Evolutionary conservation across 2,888 invertebrate species (phyloP).

Genomic region (Brenthis daphne): DNA sequence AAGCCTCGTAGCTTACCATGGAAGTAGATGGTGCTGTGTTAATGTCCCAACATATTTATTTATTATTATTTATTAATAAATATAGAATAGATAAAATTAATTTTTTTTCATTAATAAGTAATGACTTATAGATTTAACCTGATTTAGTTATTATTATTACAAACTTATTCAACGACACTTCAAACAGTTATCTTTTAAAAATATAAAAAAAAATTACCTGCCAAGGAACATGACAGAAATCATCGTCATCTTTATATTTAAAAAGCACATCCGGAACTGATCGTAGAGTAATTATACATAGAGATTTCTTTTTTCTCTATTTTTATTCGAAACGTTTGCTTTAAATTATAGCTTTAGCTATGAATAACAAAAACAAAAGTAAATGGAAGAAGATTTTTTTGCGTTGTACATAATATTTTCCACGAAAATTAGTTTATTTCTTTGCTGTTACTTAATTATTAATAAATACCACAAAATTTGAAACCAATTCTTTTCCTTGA

Average conservation of each 20-base stretch:
- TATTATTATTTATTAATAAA: too few species aligned
- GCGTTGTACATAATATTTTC: too few species aligned
- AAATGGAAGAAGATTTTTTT: too few species aligned
- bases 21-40: too few species aligned
- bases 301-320: slow-evolving; percentile 1
- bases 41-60: too few species aligned
- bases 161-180: neutral
- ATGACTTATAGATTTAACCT: too few species aligned
- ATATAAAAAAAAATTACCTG: slow-evolving; percentile 16
- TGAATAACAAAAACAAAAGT: too few species aligned
- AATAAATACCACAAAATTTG: neutral
- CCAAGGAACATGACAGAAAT: slow-evolving; percentile 17
- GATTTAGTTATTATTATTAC: neutral
- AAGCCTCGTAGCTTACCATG: too few species aligned
- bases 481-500: slow-evolving; percentile 9
- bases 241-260: slow-evolving; percentile 14
- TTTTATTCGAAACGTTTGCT: neutral
- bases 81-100: too few species aligned
- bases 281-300: slow-evolving; percentile 6
- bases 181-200: neutral
- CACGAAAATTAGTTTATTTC: too few species aligned
- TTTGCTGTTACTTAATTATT: neutral
- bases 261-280: slow-evolving; percentile 33
- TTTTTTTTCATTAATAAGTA: too few species aligned
- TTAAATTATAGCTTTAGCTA: neutral